Evolutionary conservation across 2,888 invertebrate genomes (phyloP).

Genomic region (Tillus elongatus): DNA sequence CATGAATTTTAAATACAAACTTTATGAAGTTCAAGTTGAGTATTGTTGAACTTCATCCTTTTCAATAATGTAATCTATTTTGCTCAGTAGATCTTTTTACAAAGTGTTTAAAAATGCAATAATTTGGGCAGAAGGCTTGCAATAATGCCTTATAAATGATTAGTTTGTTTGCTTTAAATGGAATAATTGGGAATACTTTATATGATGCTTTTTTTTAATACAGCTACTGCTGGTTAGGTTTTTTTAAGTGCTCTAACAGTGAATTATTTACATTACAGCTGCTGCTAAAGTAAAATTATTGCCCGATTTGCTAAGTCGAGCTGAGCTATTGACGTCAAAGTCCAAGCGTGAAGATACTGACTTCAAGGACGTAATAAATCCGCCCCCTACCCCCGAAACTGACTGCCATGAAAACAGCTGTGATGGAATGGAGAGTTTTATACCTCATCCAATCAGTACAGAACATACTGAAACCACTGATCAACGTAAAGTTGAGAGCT

Average conservation of each 20-base stretch:
- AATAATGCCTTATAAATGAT: too few relatives aligned
- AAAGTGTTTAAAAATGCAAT: too few relatives aligned
- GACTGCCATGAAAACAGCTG: conserved; percentile 57
- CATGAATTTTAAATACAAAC: too few relatives aligned
- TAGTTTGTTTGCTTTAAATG: conserved; percentile 13
- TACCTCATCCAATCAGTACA: conserved; percentile 13
- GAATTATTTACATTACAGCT: too few relatives aligned
- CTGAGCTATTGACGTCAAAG: conserved; percentile 42
- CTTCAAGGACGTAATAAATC: conserved; percentile 54
- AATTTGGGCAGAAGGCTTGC: too few relatives aligned
- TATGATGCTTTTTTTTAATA: too few relatives aligned
- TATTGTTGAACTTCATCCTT: too few relatives aligned
- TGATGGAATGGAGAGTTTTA: conserved; percentile 44
- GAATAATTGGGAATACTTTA: too few relatives aligned
- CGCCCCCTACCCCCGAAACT: conserved; percentile 74
- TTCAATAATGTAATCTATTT: too few relatives aligned
- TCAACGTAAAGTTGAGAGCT: conserved; percentile 35
- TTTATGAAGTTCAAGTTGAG: too few relatives aligned
- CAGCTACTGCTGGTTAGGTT: too few relatives aligned
- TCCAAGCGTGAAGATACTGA: conserved; percentile 41
- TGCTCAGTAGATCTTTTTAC: too few relatives aligned
- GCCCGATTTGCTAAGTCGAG: conserved; percentile 54
- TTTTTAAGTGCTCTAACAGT: conserved; percentile 4
- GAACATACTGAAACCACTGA: conserved; percentile 13
- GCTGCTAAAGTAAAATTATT: conserved; percentile 42